phyloP scores from a whole-genome alignment of 2,113 vertebrate species.

The Cricetomys ansorgei region DNA sequence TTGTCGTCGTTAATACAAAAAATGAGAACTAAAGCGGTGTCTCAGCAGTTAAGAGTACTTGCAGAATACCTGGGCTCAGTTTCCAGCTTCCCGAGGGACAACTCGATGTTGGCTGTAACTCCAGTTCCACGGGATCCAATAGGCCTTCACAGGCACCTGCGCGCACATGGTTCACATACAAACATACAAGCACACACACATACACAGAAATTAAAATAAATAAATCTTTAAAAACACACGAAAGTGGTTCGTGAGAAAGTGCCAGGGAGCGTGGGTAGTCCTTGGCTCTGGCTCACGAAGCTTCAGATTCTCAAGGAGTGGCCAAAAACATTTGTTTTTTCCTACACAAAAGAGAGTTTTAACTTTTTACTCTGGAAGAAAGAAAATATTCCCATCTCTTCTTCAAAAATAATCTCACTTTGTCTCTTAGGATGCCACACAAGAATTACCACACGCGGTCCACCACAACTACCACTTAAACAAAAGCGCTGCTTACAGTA shows the following conservation, averaged over 20 bases:
- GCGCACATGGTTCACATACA: background rate
- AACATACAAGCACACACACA: background rate
- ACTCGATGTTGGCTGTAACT: background rate
- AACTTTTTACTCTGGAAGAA: conserved; percentile 42
- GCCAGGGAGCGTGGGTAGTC: background rate
- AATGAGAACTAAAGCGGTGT: background rate
- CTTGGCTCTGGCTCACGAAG: background rate
- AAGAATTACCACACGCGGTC: background rate
- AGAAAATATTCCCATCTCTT: conserved; percentile 39
- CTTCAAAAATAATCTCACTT: conserved; percentile 49
- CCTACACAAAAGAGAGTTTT: background rate
- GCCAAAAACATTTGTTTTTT: background rate
- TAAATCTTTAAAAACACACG: background rate
- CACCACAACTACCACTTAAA: background rate
- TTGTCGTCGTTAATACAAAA: too few relatives aligned
- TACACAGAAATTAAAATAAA: background rate
- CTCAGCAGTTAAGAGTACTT: background rate
- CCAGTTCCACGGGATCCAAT: background rate
- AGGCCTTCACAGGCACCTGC: background rate
- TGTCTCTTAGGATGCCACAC: background rate
- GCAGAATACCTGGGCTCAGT: background rate
- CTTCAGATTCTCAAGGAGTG: background rate
- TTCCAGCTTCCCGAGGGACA: background rate
- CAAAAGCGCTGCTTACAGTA: background rate
- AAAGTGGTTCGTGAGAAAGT: background rate